Percentiles rank a stretch among this genome's conserved stretches.
Conservation (phyloP, 2,797 vertebrate genomes). For the Enteromius unitaeniatus region DNA sequence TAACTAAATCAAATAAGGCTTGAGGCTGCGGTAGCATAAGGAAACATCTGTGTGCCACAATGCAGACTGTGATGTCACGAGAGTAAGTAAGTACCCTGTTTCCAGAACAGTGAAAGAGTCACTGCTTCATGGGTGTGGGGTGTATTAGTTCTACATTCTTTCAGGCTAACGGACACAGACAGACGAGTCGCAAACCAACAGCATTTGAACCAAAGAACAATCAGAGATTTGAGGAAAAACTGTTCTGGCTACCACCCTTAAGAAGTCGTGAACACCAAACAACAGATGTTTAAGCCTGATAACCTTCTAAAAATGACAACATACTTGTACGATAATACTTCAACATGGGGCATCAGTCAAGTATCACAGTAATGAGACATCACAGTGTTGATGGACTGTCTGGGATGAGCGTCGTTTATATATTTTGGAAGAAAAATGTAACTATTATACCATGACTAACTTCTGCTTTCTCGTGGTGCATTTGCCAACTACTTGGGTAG, state of each 20-base stretch:
- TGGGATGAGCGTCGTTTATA: conserved; percentile 20
- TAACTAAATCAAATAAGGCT: conserved; percentile 39
- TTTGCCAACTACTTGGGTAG: not conserved
- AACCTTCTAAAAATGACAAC: conserved; percentile 30
- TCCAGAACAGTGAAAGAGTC: conserved; percentile 26
- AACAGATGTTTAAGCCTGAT: conserved; percentile 24
- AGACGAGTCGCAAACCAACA: conserved; percentile 7
- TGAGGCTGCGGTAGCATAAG: conserved; percentile 12
- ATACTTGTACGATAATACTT: conserved; percentile 33
- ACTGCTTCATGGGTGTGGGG: not conserved
- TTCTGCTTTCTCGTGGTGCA: not conserved
- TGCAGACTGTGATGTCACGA: conserved; percentile 17
- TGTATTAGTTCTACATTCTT: conserved; percentile 36
- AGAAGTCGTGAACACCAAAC: conserved; percentile 34
- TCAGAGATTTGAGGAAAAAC: conserved; percentile 14
- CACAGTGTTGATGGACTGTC: conserved; percentile 57
- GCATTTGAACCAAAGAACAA: conserved; percentile 2
- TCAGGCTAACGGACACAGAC: conserved; percentile 24
- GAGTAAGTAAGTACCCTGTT: conserved; percentile 36
- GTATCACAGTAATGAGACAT: conserved; percentile 37
- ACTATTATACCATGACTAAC: not conserved
- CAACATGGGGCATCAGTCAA: conserved; percentile 17
- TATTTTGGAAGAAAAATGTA: conserved; percentile 27
- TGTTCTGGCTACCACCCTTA: not conserved
- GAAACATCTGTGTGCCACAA: conserved; percentile 42